Evolutionary conservation across 2,113 vertebrate genomes (phyloP), one percentile per base, ranked within the genome.

Genomic region (Sitta europaea): DNA sequence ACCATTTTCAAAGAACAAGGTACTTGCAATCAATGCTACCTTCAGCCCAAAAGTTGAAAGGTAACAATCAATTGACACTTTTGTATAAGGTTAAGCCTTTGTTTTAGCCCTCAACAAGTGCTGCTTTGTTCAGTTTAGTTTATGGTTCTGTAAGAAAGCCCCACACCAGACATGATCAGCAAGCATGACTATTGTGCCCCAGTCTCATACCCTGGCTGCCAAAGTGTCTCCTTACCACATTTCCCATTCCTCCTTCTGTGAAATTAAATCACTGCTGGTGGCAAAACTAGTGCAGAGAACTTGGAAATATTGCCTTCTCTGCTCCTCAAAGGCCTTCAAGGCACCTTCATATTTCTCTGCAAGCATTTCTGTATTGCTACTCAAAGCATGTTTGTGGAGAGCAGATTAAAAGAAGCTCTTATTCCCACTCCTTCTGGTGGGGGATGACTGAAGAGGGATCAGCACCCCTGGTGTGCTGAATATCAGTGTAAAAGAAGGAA

Each of bases 191-290:
- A 9, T 8, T 42, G 14, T 81, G 29, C 78, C n/a, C 10, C 18
- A 78, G 3, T n/a, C 40, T 73, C 29, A 73, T 2, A 71, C 19
- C 67, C 4, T 0, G 2, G 78, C 24, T 13, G 27, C 24, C 23
- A 59, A 74, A 77, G 11, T 29, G 16, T 54, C 45, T 86, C 51
- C 23, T 53, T 54, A 31, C 48, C 10, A 28, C 62, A 68, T 15
- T 79, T 86, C 53, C 66, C 31, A 38, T 72, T 81, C 62, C 19
- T 65, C 3, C 19, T 4, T 4, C 23, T 53, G 18, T 40, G 45
- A 71, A 96, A 93, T 88, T 94, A 85, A 85, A 92, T 43, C 55
- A 63, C 42, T 36, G 58, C 87, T 90, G 70, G 79, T 38, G 81
- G 81, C 50, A 82, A 94, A 86, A 80, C 18, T 4, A 42, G 16